phyloP scores from a whole-genome alignment of 2,113 vertebrate species.

The Eudorcas thomsonii region DNA sequence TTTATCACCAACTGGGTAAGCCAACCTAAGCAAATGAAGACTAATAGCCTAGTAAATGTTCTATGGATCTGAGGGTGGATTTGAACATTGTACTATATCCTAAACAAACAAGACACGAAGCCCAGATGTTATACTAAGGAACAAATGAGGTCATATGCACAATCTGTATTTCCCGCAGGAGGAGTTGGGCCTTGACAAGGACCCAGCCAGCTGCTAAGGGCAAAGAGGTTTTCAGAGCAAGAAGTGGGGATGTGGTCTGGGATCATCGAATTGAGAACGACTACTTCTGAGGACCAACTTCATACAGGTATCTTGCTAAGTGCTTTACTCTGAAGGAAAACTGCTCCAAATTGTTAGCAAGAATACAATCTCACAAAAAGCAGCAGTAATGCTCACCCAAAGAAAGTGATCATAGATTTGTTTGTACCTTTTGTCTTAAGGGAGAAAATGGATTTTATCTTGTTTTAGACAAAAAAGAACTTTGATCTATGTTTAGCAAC shows the following conservation, averaged over 20 bases:
- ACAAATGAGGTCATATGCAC: neutral
- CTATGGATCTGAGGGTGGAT: conserved; percentile 50
- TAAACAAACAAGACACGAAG: conserved; percentile 13
- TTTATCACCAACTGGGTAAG: conserved; percentile 29
- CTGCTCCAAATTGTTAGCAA: too few relatives aligned
- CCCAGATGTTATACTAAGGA: neutral
- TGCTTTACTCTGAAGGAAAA: neutral
- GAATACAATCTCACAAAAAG: neutral
- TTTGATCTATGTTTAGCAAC: neutral
- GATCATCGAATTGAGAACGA: neutral
- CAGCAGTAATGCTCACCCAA: neutral
- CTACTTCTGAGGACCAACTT: neutral
- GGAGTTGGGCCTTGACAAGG: neutral
- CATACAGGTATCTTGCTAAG: neutral
- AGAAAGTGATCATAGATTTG: neutral
- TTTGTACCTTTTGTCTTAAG: neutral
- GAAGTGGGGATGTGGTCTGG: neutral
- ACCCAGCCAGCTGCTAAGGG: neutral
- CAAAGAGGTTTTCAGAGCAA: neutral
- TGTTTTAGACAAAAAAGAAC: neutral
- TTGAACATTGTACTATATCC: conserved; percentile 49
- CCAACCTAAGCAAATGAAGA: conserved; percentile 31
- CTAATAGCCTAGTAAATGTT: conserved; percentile 70
- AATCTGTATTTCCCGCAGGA: neutral
- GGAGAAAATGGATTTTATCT: neutral